Conservation (phyloP, 2,113 vertebrate species). For the Labeo rohita region DNA sequence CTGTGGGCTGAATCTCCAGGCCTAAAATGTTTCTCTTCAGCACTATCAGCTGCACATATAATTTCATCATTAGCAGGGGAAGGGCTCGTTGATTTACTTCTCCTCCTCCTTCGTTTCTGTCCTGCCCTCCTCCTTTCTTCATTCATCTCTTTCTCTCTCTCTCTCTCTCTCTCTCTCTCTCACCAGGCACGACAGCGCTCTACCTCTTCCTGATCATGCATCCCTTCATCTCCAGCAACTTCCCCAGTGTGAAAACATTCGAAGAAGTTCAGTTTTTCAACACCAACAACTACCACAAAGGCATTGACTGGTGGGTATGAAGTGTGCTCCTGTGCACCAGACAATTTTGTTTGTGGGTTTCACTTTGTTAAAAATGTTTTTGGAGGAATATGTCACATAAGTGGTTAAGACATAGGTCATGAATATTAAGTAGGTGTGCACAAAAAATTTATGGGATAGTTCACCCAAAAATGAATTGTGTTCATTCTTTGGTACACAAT, state of each 20-base stretch:
- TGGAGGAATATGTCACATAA: not conserved
- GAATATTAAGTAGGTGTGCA: constrained; percentile 5
- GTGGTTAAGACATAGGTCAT: not conserved
- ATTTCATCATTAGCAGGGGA: constrained; percentile 43
- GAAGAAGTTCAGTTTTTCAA: constrained; percentile 99
- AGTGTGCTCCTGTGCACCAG: not conserved
- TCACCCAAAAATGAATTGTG: too few species aligned
- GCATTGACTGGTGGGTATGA: constrained; percentile 93
- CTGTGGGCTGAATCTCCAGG: constrained; percentile 51
- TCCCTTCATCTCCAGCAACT: constrained; percentile 97
- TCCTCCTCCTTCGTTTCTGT: not conserved
- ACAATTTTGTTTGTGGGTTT: constrained; percentile 8
- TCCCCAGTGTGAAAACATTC: constrained; percentile 95
- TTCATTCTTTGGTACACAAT: too few species aligned
- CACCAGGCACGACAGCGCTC: constrained; percentile 95
- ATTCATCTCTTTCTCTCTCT: constrained; percentile 27
- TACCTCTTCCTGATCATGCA: constrained; percentile 98
- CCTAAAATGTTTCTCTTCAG: constrained; percentile 36
- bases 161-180: constrained; percentile 61
- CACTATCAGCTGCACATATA: constrained; percentile 44
- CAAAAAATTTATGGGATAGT: not conserved
- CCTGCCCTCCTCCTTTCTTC: not conserved
- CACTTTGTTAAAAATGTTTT: not conserved
- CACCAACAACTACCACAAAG: constrained; percentile 99
- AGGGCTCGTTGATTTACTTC: constrained; percentile 16